Evolutionary conservation across 2,888 invertebrate species (phyloP).

Genomic region (Cephus runcator): DNA sequence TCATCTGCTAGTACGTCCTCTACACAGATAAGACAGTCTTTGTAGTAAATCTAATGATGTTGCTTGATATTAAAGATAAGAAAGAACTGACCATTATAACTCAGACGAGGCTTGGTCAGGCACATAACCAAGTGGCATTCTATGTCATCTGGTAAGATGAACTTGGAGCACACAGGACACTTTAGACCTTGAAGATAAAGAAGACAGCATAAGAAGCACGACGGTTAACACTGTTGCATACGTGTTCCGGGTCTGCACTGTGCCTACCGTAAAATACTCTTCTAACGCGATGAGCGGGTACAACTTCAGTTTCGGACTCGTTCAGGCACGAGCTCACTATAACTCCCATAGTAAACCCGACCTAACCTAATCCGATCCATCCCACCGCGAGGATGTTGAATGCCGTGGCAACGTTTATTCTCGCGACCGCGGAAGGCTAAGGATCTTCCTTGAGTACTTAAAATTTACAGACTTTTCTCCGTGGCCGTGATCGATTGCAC

Average conservation of each 20-base stretch:
- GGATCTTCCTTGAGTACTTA: constrained; percentile 19
- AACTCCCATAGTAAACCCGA: constrained; percentile 60
- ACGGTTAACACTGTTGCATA: constrained; percentile 7
- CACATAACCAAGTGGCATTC: constrained; percentile 99
- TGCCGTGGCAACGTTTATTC: neutral
- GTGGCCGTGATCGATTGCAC: constrained; percentile 56
- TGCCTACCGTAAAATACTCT: constrained; percentile 60
- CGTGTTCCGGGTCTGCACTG: neutral
- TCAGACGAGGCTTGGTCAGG: constrained; percentile 98
- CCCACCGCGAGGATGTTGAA: constrained; percentile 25
- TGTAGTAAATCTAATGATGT: neutral
- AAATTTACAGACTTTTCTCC: constrained; percentile 35
- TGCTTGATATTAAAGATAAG: neutral
- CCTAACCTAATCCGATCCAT: constrained; percentile 48
- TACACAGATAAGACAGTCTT: constrained; percentile 68
- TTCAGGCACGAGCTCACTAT: constrained; percentile 62
- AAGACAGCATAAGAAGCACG: constrained; percentile 8
- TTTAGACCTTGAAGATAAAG: constrained; percentile 86
- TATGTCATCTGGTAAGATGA: constrained; percentile 97
- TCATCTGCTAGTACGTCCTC: constrained; percentile 96
- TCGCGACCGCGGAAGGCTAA: neutral
- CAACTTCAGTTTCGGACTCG: constrained; percentile 60
- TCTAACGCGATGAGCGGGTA: constrained; percentile 57
- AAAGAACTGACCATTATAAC: constrained; percentile 89
- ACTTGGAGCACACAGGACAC: constrained; percentile 99